phyloP scores from a whole-genome alignment of 2,888 invertebrate species.

The Tipula unca region DNA sequence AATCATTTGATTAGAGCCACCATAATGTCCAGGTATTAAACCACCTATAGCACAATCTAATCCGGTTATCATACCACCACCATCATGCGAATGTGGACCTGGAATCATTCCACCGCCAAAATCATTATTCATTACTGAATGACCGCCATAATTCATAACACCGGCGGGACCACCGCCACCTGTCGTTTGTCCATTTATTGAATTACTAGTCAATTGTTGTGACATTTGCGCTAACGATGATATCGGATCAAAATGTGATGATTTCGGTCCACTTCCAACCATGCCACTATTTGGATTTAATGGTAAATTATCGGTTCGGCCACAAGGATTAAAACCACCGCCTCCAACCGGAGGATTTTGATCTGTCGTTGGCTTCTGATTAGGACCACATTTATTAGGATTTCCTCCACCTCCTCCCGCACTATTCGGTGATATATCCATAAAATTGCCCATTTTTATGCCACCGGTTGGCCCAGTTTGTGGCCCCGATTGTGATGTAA shows the following conservation, averaged over 20 bases:
- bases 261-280: conserved; percentile 45
- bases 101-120: conserved; percentile 42
- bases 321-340: conserved; percentile 34
- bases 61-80: conserved; percentile 33
- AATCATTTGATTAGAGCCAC: conserved; percentile 27
- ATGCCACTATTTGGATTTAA: conserved; percentile 54
- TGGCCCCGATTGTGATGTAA: conserved; percentile 40
- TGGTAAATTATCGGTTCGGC: conserved; percentile 53
- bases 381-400: not conserved
- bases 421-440: conserved; percentile 40
- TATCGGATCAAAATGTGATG: conserved; percentile 80
- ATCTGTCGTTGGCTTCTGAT: conserved; percentile 21
- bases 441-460: conserved; percentile 36
- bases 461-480: conserved; percentile 33
- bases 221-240: conserved; percentile 92
- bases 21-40: conserved; percentile 25
- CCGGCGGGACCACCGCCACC: conserved; percentile 33
- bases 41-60: conserved; percentile 28
- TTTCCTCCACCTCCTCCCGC: not conserved
- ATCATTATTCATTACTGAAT: conserved; percentile 24
- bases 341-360: conserved; percentile 23
- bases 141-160: conserved; percentile 25
- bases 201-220: conserved; percentile 77
- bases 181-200: conserved; percentile 47
- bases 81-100: conserved; percentile 36